Base-by-base conservation (phyloP, 2,113 vertebrate species). In the Nesogale talazaci region DNA sequence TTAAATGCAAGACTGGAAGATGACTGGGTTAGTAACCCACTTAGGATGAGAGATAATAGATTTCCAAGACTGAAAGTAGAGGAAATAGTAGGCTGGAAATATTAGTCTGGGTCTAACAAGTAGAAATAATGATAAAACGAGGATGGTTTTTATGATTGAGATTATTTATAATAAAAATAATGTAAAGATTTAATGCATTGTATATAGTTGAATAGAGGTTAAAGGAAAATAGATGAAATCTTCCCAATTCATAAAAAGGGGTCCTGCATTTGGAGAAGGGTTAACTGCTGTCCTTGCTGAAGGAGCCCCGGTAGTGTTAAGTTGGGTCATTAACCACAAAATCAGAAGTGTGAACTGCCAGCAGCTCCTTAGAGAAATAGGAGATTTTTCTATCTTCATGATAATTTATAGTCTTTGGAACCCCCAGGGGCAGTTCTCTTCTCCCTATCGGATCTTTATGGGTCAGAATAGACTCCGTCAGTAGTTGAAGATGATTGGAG, bases 41-140 rank as follows among this genome's bases (percentile, higher is more conserved):
- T 94, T 96, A 92, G 72, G 34, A 88, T 78, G 92, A 96, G 88
- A 70, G 79, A 97, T 94, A 89, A 85, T 83, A 94, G 91, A 94
- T 91, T 92, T 95, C 40, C 76, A 94, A 91, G 86, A 77, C 75
- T 94, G 95, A 92, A 94, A 94, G 92, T 78, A 72, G 88, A 87
- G 65, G 92, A 89, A 93, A 72, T 76, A 94, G n/a, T 61, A 94
- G 36, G 42, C 77, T 90, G 77, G 90, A 95, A 96, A 92, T 94
- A 95, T 82, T 88, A 46, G 70, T 34, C 63, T 65, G 46, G n/a
- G 12, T n/a, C 80, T 93, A 85, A 84, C 34, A 94, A 38, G 65
- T 80, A 86, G 80, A 90, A 88, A 96, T 69, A 93, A 59, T 86
- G 88, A 90, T 90, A 84, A 40, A 85, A 36, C 52, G 36, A 11